A percentile compares a stretch with the other conserved stretches of the same genome.
phyloP scores from a whole-genome alignment of 2,888 invertebrate genomes.

The Drosophila tanythrix region DNA sequence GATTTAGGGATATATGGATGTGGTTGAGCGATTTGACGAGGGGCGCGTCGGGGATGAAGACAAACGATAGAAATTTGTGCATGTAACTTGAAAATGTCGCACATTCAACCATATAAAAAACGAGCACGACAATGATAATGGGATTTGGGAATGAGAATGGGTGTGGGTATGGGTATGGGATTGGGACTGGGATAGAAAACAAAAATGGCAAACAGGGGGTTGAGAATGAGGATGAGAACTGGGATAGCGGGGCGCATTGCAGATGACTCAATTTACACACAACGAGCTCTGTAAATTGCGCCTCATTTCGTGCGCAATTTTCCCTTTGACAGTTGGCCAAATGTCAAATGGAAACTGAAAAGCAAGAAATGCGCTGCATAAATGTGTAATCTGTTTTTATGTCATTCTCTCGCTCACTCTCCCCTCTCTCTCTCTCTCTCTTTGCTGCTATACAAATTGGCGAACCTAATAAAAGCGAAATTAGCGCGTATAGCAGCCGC shows the following conservation, averaged over 20 bases:
- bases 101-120: slow-evolving; percentile 38
- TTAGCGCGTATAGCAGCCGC: slow-evolving; percentile 56
- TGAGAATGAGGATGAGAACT: slow-evolving; percentile 14
- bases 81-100: slow-evolving; percentile 69
- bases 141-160: slow-evolving; percentile 29
- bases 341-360: slow-evolving; percentile 62
- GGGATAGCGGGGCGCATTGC: slow-evolving; percentile 62
- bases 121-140: slow-evolving; percentile 48
- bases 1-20: slow-evolving; percentile 38
- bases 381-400: slow-evolving; percentile 52
- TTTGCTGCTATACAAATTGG: slow-evolving; percentile 46
- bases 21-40: slow-evolving; percentile 54
- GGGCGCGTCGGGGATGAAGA: slow-evolving; percentile 50
- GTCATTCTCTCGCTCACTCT: not conserved
- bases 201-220: slow-evolving; percentile 22
- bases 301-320: slow-evolving; percentile 76
- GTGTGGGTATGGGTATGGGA: not conserved
- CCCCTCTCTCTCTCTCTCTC: not conserved
- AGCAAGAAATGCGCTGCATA: slow-evolving; percentile 32
- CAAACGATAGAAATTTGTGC: slow-evolving; percentile 73
- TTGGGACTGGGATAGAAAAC: slow-evolving; percentile 15
- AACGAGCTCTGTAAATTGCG: slow-evolving; percentile 80
- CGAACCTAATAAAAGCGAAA: slow-evolving; percentile 76
- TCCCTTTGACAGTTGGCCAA: slow-evolving; percentile 77
- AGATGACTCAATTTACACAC: slow-evolving; percentile 81